Evolutionary conservation across 2,113 vertebrate genomes (phyloP).

Genomic region (Bubo bubo): DNA sequence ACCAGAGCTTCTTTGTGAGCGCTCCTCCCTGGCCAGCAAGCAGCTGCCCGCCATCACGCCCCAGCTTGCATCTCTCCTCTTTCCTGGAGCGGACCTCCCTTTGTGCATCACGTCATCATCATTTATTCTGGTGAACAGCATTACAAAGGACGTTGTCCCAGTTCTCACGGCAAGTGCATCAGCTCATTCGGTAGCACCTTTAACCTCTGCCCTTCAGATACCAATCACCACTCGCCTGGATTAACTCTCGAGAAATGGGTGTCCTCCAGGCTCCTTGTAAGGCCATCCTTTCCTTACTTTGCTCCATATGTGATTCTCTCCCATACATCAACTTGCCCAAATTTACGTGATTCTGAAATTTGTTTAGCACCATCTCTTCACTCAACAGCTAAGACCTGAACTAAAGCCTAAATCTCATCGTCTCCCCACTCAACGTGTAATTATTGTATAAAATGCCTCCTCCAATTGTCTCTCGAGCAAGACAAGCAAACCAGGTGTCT

Average conservation of each 20-base stretch:
- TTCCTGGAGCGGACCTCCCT: fast-evolving
- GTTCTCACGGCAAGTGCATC: neutral
- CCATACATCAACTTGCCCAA: neutral
- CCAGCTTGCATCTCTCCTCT: neutral
- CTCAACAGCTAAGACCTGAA: neutral
- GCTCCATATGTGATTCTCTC: neutral
- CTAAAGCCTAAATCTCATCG: neutral
- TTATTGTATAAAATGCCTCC: neutral
- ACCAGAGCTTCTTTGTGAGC: neutral
- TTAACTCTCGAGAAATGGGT: neutral
- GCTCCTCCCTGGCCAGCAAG: neutral
- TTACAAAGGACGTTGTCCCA: neutral
- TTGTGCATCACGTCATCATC: neutral
- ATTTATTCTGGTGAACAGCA: neutral
- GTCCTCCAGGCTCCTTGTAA: neutral
- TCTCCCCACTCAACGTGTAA: neutral
- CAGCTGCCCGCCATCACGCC: neutral
- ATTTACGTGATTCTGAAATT: neutral
- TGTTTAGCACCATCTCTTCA: neutral
- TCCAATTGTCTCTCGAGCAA: fast-evolving
- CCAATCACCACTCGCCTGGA: fast-evolving
- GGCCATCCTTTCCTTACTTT: neutral
- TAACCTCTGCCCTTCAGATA: neutral
- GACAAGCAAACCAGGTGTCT: neutral
- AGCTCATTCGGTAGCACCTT: neutral